Conservation (phyloP, 2,113 vertebrate species). For the Halichoeres trimaculatus region DNA sequence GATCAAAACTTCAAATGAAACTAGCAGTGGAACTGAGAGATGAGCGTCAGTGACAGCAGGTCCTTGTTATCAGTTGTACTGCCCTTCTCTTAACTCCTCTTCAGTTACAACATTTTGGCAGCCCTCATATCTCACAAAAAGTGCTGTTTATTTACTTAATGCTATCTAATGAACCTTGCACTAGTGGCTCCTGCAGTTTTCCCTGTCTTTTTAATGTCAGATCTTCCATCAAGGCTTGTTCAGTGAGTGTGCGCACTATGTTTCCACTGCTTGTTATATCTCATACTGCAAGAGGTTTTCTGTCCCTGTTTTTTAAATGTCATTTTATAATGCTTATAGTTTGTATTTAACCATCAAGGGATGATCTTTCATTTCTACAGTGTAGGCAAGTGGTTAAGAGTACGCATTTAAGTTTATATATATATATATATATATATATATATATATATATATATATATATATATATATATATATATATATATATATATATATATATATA, state of each 20-base stretch:
- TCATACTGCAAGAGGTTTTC: no score
- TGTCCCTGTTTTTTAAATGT: no score
- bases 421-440: no score
- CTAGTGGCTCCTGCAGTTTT: background rate
- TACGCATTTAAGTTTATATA: no score
- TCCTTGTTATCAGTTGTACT: background rate
- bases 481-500: no score
- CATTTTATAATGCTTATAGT: no score
- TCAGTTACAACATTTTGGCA: background rate
- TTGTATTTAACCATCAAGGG: no score
- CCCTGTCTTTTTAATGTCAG: background rate
- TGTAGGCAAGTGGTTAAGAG: no score
- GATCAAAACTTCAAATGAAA: background rate
- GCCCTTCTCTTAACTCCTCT: background rate
- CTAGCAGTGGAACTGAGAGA: no score
- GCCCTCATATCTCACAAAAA: slow-evolving; percentile 1
- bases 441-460: no score
- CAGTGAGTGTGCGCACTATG: background rate
- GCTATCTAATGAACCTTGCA: slow-evolving; percentile 13
- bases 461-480: no score
- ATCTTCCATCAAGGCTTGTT: background rate
- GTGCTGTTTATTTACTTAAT: background rate
- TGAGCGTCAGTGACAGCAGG: background rate
- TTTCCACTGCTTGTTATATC: background rate
- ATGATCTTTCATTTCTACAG: no score